These are phyloP conservation scores for Doris montereyensis DNA, from an alignment of 2,888 invertebrate species.

Conservation along the genomic window DNA sequence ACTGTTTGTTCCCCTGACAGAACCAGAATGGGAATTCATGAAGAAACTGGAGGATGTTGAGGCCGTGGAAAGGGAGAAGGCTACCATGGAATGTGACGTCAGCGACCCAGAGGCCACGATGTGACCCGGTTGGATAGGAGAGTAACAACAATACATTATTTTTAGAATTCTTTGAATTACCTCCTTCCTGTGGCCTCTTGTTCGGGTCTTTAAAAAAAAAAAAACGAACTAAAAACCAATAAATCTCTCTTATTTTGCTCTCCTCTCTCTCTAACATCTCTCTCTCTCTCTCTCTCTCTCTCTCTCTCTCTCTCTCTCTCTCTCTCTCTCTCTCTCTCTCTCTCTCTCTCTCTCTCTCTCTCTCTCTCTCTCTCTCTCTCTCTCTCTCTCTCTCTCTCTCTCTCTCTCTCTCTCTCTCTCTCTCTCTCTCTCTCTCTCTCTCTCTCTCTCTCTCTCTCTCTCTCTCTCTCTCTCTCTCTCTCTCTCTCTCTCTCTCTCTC, in stretches of 20 bases:
- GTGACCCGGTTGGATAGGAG: constrained; percentile 86
- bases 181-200: not conserved
- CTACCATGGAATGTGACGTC: constrained; percentile 93
- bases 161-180: not conserved
- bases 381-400: not conserved
- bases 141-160: too few relatives aligned
- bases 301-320: constrained; percentile 15
- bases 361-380: constrained; percentile 1
- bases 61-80: constrained; percentile 90
- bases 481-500: constrained; percentile 22
- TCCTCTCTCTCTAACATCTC: not conserved
- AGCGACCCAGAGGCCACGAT: constrained; percentile 96
- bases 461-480: constrained; percentile 1
- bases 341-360: constrained; percentile 4
- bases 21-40: constrained; percentile 80
- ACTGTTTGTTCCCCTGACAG: constrained; percentile 78
- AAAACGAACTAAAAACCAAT: too few relatives aligned
- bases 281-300: not conserved
- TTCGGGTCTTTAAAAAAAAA: too few relatives aligned
- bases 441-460: not conserved
- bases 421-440: not conserved
- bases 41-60: constrained; percentile 95
- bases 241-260: too few relatives aligned
- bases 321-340: constrained; percentile 15
- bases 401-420: constrained; percentile 9